Conservation (phyloP, 1,140 invertebrate species). For the Macrotrachela quadricornifera region DNA sequence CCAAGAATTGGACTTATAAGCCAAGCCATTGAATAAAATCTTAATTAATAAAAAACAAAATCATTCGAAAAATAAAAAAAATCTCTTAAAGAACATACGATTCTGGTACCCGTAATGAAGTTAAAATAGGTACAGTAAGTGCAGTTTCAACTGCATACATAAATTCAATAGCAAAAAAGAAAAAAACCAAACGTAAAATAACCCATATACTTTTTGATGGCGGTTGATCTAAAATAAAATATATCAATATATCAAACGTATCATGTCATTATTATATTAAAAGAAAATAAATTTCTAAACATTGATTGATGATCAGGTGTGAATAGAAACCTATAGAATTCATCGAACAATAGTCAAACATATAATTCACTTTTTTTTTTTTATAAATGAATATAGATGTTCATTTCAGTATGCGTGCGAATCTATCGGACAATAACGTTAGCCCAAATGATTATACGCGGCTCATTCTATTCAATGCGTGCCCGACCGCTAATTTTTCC, state of each 20-base stretch:
- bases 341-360: too few species aligned
- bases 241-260: not conserved
- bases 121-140: constrained; percentile 4
- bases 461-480: too few species aligned
- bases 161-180: constrained; percentile 7
- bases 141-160: constrained; percentile 3
- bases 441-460: too few species aligned
- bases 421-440: too few species aligned
- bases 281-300: too few species aligned
- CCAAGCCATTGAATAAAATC: constrained; percentile 6
- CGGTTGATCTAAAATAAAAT: not conserved
- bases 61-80: not conserved
- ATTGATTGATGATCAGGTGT: too few species aligned
- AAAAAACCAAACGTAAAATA: not conserved
- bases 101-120: constrained; percentile 5
- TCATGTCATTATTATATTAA: too few species aligned
- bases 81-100: not conserved
- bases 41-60: not conserved
- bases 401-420: too few species aligned
- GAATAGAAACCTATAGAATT: too few species aligned
- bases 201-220: constrained; percentile 1
- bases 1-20: constrained; percentile 6
- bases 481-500: too few species aligned
- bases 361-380: too few species aligned
- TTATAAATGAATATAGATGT: too few species aligned